Evolutionary conservation across 2,888 invertebrate species (phyloP).

Genomic region (Philonicus albiceps): DNA sequence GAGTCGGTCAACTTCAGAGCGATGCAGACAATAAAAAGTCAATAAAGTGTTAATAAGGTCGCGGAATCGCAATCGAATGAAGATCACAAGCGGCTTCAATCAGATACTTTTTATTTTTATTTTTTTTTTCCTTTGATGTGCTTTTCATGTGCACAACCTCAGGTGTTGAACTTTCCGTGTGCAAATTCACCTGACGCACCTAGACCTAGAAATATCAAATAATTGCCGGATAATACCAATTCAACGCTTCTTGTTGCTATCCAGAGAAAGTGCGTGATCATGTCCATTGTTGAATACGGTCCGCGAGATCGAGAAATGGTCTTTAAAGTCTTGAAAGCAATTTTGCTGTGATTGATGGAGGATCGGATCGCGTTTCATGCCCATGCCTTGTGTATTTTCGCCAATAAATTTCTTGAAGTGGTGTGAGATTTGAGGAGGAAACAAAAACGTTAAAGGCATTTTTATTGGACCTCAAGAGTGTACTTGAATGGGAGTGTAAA

Average conservation of each 20-base stretch:
- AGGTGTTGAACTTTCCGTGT: background rate
- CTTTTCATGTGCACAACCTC: background rate
- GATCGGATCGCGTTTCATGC: background rate
- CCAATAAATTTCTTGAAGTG: conserved; percentile 6
- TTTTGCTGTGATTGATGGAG: background rate
- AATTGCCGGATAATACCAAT: background rate
- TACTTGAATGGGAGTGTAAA: conserved; percentile 3
- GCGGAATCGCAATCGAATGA: background rate
- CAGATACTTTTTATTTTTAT: background rate
- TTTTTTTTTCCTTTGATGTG: no score
- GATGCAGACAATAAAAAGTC: background rate
- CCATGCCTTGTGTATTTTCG: background rate
- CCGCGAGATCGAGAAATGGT: background rate
- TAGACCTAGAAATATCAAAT: background rate
- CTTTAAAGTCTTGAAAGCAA: background rate
- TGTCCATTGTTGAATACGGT: background rate
- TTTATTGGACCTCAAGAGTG: background rate
- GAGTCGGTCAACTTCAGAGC: background rate
- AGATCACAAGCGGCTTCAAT: background rate
- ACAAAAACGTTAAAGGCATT: background rate
- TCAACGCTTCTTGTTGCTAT: background rate
- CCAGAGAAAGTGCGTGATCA: conserved; percentile 9
- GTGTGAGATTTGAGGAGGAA: background rate
- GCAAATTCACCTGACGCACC: background rate
- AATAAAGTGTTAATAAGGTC: background rate